Percentiles rank a stretch among this genome's conserved stretches.
Conservation (phyloP, 37 sponge, comb jelly and placozoan species). For the Spongia lamella region DNA sequence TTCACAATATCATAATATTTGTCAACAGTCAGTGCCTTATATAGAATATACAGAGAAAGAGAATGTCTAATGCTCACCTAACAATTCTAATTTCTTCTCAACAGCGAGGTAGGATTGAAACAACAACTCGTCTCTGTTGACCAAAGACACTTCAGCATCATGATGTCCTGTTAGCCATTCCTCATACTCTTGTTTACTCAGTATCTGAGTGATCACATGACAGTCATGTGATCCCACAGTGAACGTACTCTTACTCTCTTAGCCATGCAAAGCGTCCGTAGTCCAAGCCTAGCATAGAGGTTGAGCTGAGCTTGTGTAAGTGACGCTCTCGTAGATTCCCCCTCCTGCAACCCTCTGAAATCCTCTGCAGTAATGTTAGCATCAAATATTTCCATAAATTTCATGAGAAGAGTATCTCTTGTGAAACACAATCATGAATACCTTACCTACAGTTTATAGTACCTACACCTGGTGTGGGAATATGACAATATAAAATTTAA, state of each 20-base stretch:
- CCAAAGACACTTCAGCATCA: slow-evolving; percentile 52
- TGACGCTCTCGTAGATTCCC: not conserved
- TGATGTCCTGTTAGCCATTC: slow-evolving; percentile 42
- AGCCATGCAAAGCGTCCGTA: slow-evolving; percentile 71
- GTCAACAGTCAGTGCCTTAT: too few species aligned
- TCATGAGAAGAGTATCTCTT: too few species aligned
- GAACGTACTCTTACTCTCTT: slow-evolving; percentile 45
- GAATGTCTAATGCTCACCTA: slow-evolving; percentile 54
- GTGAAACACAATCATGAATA: too few species aligned
- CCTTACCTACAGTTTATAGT: too few species aligned
- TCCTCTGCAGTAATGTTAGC: too few species aligned
- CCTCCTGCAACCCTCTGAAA: not conserved
- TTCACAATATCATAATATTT: too few species aligned
- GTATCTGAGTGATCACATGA: slow-evolving; percentile 25
- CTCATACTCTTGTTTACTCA: slow-evolving; percentile 45
- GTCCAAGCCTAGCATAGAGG: slow-evolving; percentile 53
- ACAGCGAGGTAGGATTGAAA: slow-evolving; percentile 8
- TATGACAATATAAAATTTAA: too few species aligned
- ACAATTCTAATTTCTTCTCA: slow-evolving; percentile 49
- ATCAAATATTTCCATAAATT: too few species aligned
- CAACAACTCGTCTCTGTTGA: slow-evolving; percentile 39
- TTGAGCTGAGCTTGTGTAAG: slow-evolving; percentile 50
- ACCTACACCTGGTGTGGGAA: too few species aligned
- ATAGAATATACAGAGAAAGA: too few species aligned
- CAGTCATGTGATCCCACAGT: not conserved